These are phyloP conservation scores for Corythornis leucogaster DNA, from an alignment of 2,797 vertebrate genomes.

Conservation along the genomic window DNA sequence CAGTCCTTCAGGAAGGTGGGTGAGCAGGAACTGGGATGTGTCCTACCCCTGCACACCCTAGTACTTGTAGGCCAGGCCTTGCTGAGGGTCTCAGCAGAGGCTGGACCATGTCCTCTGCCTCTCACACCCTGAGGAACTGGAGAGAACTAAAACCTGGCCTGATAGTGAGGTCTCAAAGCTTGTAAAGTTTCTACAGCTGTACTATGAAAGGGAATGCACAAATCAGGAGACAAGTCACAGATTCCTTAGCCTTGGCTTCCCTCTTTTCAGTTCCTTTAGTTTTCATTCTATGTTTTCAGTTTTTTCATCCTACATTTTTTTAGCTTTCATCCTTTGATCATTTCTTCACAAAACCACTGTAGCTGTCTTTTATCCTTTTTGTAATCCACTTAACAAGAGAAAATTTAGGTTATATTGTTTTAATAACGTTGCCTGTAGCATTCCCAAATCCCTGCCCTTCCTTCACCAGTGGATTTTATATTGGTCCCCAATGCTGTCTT, in stretches of 20 bases:
- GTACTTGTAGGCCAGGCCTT: background rate
- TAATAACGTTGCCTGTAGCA: background rate
- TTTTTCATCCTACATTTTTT: too few relatives aligned
- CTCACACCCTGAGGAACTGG: background rate
- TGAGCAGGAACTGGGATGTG: background rate
- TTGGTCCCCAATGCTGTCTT: background rate
- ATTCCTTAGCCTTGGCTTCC: background rate
- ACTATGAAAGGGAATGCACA: background rate
- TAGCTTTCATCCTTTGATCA: background rate
- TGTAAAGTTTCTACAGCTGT: background rate
- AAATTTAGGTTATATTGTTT: background rate
- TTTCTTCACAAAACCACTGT: background rate
- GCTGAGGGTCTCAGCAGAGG: background rate
- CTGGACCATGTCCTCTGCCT: background rate
- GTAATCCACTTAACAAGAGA: background rate
- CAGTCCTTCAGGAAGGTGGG: background rate
- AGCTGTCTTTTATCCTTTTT: background rate
- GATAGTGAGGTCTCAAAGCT: background rate
- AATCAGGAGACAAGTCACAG: background rate
- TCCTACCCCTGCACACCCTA: background rate
- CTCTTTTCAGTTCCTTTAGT: background rate
- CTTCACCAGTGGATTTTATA: background rate
- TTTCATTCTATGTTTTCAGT: background rate
- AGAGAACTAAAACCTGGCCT: background rate
- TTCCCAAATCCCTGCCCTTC: background rate